These are phyloP conservation scores for Drosophila subobscura DNA, from an alignment of 1,140 invertebrate genomes.

Conservation along the genomic window DNA sequence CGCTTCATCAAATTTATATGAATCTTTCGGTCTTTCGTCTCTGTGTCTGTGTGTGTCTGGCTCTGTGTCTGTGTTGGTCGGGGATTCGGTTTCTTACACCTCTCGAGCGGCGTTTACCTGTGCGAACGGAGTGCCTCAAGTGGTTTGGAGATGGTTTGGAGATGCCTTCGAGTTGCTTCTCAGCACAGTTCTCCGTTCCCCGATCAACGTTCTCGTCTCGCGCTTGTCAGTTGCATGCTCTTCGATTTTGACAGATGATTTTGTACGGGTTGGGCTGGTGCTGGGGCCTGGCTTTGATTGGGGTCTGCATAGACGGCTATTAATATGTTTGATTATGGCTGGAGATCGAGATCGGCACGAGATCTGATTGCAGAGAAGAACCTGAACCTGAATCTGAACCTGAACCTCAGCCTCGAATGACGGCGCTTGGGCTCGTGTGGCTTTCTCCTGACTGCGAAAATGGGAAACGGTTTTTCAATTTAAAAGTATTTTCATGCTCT, in stretches of 20 bases:
- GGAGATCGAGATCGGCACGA: conserved; percentile 45
- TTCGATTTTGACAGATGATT: conserved; percentile 81
- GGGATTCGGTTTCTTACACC: conserved; percentile 69
- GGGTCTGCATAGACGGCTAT: conserved; percentile 65
- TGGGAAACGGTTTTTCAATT: conserved; percentile 71
- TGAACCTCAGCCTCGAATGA: neutral
- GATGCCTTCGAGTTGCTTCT: conserved; percentile 44
- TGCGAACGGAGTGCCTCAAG: conserved; percentile 51
- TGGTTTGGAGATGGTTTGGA: conserved; percentile 40
- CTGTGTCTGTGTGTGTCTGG: neutral
- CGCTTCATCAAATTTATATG: conserved; percentile 74
- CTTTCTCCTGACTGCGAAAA: conserved; percentile 12
- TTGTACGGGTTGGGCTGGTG: conserved; percentile 32
- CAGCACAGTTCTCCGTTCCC: conserved; percentile 30
- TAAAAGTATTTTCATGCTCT: conserved; percentile 73
- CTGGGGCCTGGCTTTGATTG: conserved; percentile 55
- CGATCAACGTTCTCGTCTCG: too few species aligned
- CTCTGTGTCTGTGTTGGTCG: conserved; percentile 5
- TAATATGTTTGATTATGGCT: conserved; percentile 80
- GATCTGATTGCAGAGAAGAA: conserved; percentile 13
- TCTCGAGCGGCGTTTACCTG: conserved; percentile 69
- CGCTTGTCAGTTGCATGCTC: conserved; percentile 74
- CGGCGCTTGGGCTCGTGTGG: conserved; percentile 33
- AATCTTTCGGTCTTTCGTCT: conserved; percentile 4
- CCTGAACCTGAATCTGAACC: neutral